Conservation (phyloP, 2,888 invertebrate genomes). For the Incurvaria masculella region DNA sequence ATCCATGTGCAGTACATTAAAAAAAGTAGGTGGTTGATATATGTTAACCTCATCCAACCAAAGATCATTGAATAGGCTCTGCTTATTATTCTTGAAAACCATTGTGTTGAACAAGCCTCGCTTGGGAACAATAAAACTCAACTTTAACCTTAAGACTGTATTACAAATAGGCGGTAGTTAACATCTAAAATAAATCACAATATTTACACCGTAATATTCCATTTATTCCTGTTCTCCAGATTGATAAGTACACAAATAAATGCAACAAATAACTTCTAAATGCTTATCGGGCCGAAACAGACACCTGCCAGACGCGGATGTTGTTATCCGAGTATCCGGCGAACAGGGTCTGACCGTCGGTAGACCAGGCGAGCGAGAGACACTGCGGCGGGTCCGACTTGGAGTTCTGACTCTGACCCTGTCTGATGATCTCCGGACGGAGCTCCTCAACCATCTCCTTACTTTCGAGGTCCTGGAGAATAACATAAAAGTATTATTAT, state of each 20-base stretch:
- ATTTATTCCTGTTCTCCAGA: constrained; percentile 49
- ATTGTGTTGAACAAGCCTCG: too few relatives aligned
- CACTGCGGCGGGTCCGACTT: constrained; percentile 95
- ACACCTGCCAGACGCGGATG: constrained; percentile 99
- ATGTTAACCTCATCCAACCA: too few relatives aligned
- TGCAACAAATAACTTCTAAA: constrained; percentile 30
- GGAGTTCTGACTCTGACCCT: constrained; percentile 53
- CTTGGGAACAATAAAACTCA: not conserved
- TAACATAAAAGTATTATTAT: too few relatives aligned
- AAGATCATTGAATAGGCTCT: too few relatives aligned
- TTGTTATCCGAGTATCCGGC: constrained; percentile 98
- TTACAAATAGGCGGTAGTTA: not conserved
- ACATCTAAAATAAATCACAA: not conserved
- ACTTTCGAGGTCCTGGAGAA: constrained; percentile 93
- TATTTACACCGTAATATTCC: constrained; percentile 24
- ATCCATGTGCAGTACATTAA: too few relatives aligned
- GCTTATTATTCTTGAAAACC: too few relatives aligned
- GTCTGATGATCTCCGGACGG: constrained; percentile 88
- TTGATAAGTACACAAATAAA: constrained; percentile 46
- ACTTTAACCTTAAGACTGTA: not conserved
- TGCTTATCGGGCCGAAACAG: constrained; percentile 73
- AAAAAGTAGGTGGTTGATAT: too few relatives aligned
- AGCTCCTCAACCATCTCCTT: constrained; percentile 99
- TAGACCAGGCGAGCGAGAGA: constrained; percentile 97
- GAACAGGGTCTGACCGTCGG: constrained; percentile 98